A percentile compares a stretch with the other conserved stretches of the same genome.
Evolutionary conservation across 2,797 vertebrate species (phyloP).

Genomic region (Vultur gryphus): DNA sequence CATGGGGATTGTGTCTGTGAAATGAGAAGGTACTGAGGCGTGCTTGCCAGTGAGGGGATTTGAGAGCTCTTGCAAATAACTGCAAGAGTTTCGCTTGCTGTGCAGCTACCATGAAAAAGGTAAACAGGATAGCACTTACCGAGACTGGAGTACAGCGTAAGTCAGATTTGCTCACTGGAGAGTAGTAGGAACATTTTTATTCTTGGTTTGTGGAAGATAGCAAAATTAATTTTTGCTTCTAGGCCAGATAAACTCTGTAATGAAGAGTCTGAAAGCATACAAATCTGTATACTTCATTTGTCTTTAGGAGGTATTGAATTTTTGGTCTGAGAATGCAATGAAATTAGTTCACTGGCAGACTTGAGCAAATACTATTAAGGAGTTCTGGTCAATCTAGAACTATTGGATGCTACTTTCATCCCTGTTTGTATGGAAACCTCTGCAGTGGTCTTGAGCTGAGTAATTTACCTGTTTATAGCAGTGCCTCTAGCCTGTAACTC

Average conservation of each 20-base stretch:
- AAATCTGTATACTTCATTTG: background rate
- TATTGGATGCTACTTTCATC: background rate
- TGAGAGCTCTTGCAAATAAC: background rate
- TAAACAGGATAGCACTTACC: background rate
- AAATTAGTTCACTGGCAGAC: background rate
- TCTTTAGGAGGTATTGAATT: background rate
- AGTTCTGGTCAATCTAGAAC: background rate
- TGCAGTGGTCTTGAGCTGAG: background rate
- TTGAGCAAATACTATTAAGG: accelerated
- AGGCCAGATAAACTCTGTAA: background rate
- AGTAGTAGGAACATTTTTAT: background rate
- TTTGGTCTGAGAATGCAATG: background rate
- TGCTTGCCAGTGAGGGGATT: background rate
- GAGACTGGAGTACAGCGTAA: background rate
- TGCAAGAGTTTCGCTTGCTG: background rate
- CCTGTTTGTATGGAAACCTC: background rate
- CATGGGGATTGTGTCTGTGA: background rate
- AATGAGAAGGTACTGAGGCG: background rate
- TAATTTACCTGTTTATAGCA: background rate
- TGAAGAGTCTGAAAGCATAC: background rate
- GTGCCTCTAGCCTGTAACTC: background rate
- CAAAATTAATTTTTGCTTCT: background rate
- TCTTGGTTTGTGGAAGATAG: background rate
- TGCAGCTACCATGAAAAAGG: background rate
- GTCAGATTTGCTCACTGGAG: background rate